phyloP scores from a whole-genome alignment of 2,113 vertebrate species.

The Eonycteris spelaea region DNA sequence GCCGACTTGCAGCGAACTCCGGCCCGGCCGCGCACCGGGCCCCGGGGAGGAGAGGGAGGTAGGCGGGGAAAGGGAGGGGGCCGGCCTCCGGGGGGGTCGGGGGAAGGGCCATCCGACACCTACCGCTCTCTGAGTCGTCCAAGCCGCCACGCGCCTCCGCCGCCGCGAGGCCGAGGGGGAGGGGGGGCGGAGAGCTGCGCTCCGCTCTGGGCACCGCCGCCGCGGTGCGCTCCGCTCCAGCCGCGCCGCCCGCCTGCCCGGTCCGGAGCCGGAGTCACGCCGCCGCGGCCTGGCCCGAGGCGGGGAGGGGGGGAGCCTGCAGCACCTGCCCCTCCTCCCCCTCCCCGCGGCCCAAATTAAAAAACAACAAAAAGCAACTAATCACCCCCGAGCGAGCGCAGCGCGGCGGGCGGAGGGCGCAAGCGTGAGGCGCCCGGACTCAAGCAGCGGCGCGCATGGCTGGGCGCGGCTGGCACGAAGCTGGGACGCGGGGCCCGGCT shows the following conservation, averaged over 20 bases:
- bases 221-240: constrained; percentile 68
- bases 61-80: constrained; percentile 73
- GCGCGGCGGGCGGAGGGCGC: constrained; percentile 56
- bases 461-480: constrained; percentile 41
- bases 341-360: constrained; percentile 77
- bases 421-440: constrained; percentile 65
- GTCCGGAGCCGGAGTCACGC: constrained; percentile 67
- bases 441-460: constrained; percentile 73
- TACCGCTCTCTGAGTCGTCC: constrained; percentile 69
- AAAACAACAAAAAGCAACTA: constrained; percentile 79
- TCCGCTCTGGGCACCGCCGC: constrained; percentile 69
- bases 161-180: constrained; percentile 67
- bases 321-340: constrained; percentile 78
- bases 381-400: constrained; percentile 66
- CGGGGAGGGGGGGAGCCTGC: constrained; percentile 70
- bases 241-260: constrained; percentile 48
- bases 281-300: constrained; percentile 65
- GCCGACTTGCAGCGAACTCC: constrained; percentile 77
- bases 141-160: constrained; percentile 58
- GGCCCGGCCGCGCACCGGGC: constrained; percentile 67
- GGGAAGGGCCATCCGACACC: constrained; percentile 73
- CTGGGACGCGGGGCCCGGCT: constrained; percentile 48
- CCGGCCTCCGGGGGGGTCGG: constrained; percentile 58
- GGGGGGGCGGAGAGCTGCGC: constrained; percentile 63
- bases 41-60: constrained; percentile 68